phyloP scores from a whole-genome alignment of 2,888 invertebrate genomes.

The Lamellibrachia columna region DNA sequence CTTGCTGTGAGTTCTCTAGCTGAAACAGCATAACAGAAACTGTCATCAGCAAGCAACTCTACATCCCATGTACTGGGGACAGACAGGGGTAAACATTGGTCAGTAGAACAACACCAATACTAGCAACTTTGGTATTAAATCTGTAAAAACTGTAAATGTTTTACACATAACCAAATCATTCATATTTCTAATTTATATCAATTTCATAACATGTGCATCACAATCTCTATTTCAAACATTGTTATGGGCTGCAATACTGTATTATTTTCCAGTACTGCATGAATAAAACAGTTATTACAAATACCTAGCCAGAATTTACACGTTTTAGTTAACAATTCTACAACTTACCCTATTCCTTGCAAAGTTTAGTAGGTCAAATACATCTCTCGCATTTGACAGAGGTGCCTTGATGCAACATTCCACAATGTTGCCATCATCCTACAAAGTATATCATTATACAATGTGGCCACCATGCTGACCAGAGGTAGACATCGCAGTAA shows the following conservation, averaged over 20 bases:
- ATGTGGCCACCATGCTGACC: conserved; percentile 18
- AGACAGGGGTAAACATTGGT: not conserved
- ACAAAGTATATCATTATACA: not conserved
- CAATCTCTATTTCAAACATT: not conserved
- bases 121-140: too few relatives aligned
- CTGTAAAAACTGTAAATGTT: too few relatives aligned
- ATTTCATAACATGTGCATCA: too few relatives aligned
- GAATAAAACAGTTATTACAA: not conserved
- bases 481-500: too few relatives aligned
- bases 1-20: not conserved
- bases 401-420: conserved; percentile 50
- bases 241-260: not conserved
- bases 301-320: not conserved
- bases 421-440: conserved; percentile 47
- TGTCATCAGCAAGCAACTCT: not conserved
- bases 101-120: not conserved
- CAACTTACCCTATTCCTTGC: conserved; percentile 49
- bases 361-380: conserved; percentile 48
- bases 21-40: not conserved
- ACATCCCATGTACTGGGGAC: not conserved
- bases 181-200: too few relatives aligned
- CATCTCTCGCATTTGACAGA: conserved; percentile 47
- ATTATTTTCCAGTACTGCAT: not conserved
- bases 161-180: too few relatives aligned
- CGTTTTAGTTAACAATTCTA: not conserved